These are phyloP conservation scores for Cotesia congregata DNA, from an alignment of 2,888 invertebrate genomes.

Conservation along the genomic window DNA sequence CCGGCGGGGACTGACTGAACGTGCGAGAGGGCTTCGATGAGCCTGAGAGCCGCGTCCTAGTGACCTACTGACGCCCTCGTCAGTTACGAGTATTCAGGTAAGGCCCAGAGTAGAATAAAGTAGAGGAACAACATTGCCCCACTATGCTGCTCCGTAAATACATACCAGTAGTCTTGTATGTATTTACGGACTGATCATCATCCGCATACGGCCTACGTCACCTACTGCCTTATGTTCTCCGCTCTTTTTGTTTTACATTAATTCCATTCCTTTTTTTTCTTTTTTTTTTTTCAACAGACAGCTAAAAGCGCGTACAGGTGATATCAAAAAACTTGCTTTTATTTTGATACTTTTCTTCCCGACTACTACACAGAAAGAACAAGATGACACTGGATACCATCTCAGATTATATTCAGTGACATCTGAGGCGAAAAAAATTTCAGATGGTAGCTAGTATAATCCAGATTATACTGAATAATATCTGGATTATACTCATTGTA, in stretches of 20 bases:
- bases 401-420: too few species aligned
- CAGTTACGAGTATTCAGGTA: neutral
- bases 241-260: slow-evolving; percentile 1
- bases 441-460: too few species aligned
- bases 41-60: slow-evolving; percentile 68
- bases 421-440: too few species aligned
- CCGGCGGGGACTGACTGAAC: slow-evolving; percentile 69
- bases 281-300: neutral
- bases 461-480: too few species aligned
- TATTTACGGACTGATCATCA: slow-evolving; percentile 9
- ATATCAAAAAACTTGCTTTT: neutral
- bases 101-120: neutral
- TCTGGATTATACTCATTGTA: too few species aligned
- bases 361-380: too few species aligned
- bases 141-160: slow-evolving; percentile 5
- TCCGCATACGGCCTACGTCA: neutral
- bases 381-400: too few species aligned
- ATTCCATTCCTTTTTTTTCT: neutral
- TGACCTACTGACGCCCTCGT: slow-evolving; percentile 65
- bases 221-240: neutral
- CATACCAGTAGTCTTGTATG: slow-evolving; percentile 13
- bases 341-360: neutral
- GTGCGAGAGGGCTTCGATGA: slow-evolving; percentile 65
- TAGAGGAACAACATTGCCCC: slow-evolving; percentile 14
- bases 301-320: slow-evolving; percentile 24